Evolutionary conservation across 2,113 vertebrate genomes (phyloP), one percentile per base, ranked within the genome.

Genomic region (Tetrax tetrax): DNA sequence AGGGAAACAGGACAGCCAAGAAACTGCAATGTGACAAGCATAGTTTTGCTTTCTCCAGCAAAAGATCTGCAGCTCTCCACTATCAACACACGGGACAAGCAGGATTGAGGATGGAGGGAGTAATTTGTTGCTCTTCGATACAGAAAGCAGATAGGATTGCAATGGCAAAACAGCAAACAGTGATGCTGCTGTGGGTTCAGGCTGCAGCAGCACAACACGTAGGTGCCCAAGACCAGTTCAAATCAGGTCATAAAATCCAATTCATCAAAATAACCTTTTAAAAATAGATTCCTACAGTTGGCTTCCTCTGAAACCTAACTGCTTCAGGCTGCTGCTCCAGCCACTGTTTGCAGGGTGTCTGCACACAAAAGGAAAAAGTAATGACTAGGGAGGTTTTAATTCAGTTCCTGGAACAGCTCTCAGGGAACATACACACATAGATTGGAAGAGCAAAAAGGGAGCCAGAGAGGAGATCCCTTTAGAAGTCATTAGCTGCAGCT

Each of bases 231-330:
- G 61, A 90, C 53, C 43, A 90, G 95, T 95, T 95, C 94, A 97
- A 83, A 94, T 75, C 89, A 90, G 94, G 94, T 91, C 87, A 74
- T 47, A 96, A 97, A 96, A 96, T 94, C 82, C 74, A 96, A 85
- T 94, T 87, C 87, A 80, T 92, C 57, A 91, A 96, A 96, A 92
- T 89, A 97, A 95, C 83, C 74, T 92, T 83, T 94, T 60, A 91
- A 96, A 97, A 97, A 96, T 85, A 97, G 93, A 96, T 94, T 92
- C 54, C 69, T 83, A 89, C 70, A 87, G 66, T 87, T 95, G 63
- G 74, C 41, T 93, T 87, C 65, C 80, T 96, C 59, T 80, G 80
- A 79, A 97, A 77, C 43, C 29, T 64, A 75, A 90, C 50, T 91
- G 87, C 80, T 97, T 84, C 90, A 81, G 90, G 76, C 87, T 93